Evolutionary conservation across 2,113 vertebrate genomes (phyloP).

Genomic region (Chloropsis cyanopogon): DNA sequence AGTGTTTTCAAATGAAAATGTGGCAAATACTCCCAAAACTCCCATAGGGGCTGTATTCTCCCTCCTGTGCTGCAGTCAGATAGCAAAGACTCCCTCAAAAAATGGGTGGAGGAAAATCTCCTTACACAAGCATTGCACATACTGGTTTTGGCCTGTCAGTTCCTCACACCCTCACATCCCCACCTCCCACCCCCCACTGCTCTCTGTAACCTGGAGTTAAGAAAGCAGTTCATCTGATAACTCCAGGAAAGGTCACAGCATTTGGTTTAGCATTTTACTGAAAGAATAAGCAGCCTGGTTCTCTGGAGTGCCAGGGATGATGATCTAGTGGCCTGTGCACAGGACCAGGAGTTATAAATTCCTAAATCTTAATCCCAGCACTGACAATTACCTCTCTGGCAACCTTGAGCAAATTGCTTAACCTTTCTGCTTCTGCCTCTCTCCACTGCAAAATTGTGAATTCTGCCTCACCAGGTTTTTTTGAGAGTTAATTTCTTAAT

Average conservation of each 20-base stretch:
- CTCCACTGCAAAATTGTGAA: background rate
- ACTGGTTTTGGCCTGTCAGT: background rate
- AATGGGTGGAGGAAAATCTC: background rate
- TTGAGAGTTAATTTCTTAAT: background rate
- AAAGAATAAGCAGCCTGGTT: slow-evolving; percentile 20
- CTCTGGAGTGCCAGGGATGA: background rate
- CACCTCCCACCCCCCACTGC: background rate
- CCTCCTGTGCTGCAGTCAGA: background rate
- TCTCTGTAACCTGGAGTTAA: background rate
- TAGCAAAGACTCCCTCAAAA: background rate
- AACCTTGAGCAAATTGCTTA: slow-evolving; percentile 45
- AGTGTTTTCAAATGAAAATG: background rate
- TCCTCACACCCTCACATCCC: background rate
- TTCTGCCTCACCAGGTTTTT: background rate
- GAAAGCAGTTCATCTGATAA: slow-evolving; percentile 20
- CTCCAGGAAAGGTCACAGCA: background rate
- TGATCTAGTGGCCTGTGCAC: background rate
- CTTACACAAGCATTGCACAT: background rate
- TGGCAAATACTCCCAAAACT: background rate
- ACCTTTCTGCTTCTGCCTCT: slow-evolving; percentile 8
- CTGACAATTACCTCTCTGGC: slow-evolving; percentile 8
- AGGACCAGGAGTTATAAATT: slow-evolving; percentile 37
- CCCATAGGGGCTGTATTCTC: background rate
- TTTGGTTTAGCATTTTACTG: slow-evolving; percentile 25
- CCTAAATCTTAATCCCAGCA: slow-evolving; percentile 33